A percentile compares a stretch with the other conserved stretches of the same genome.
These are phyloP conservation scores for Pterophyllum scalare DNA, from an alignment of 2,113 vertebrate species.

Conservation along the genomic window DNA sequence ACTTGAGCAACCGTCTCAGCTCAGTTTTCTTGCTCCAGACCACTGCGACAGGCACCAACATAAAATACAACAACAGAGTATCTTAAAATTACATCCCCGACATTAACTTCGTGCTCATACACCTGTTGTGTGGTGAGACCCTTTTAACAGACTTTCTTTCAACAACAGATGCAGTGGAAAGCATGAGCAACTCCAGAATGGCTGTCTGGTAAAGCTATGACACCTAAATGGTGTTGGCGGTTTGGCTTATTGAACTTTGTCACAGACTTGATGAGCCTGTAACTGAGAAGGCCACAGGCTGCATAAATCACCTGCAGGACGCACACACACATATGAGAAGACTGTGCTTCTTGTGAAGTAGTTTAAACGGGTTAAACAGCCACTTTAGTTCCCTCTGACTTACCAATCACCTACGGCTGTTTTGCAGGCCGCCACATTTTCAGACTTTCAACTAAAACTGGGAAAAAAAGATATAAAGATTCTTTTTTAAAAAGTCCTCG, in stretches of 20 bases:
- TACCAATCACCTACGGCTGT: conserved; percentile 25
- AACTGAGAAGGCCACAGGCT: conserved; percentile 34
- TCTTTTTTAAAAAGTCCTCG: conserved; percentile 1
- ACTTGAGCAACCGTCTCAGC: conserved; percentile 5
- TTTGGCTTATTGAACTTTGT: conserved; percentile 53
- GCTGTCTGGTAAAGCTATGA: conserved; percentile 26
- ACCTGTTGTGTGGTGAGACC: conserved; percentile 20
- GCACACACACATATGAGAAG: not conserved
- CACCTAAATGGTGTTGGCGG: conserved; percentile 34
- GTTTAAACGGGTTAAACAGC: conserved; percentile 27
- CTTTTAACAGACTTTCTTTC: not conserved
- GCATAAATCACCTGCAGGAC: conserved; percentile 34
- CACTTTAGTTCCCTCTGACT: conserved; percentile 25
- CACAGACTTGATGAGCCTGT: conserved; percentile 31
- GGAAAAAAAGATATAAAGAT: not conserved
- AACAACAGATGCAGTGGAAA: not conserved
- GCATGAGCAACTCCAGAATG: conserved; percentile 9
- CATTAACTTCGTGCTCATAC: conserved; percentile 31
- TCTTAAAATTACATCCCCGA: conserved; percentile 41
- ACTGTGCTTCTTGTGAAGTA: conserved; percentile 22
- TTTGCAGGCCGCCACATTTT: conserved; percentile 43
- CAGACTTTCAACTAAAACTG: conserved; percentile 17
- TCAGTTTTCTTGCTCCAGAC: not conserved
- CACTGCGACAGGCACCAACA: conserved; percentile 20
- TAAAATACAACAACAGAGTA: conserved; percentile 19